A percentile compares a stretch with the other conserved stretches of the same genome.
Evolutionary conservation across 1,140 invertebrate species (phyloP).

Genomic region (Anoplolepis gracilipes): DNA sequence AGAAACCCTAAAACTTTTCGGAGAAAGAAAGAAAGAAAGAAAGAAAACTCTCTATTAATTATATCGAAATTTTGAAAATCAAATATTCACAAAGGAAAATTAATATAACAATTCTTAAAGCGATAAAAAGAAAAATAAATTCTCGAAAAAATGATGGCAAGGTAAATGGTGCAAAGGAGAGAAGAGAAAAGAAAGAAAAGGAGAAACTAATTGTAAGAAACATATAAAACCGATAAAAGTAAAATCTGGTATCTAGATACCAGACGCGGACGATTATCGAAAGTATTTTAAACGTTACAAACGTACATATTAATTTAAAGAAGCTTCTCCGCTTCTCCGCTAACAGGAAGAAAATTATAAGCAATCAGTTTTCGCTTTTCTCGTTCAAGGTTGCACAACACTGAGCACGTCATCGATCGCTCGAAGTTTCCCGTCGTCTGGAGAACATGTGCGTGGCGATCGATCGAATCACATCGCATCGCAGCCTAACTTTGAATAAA

Average conservation of each 20-base stretch:
- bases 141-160: neutral
- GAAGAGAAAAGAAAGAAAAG: neutral
- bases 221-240: neutral
- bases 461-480: constrained; percentile 49
- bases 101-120: constrained; percentile 6
- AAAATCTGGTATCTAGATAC: neutral
- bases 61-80: no score
- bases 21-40: no score
- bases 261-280: neutral
- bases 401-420: constrained; percentile 55
- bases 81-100: neutral
- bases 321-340: neutral
- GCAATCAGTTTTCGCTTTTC: constrained; percentile 32
- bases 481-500: constrained; percentile 5
- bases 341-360: neutral
- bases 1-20: no score
- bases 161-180: neutral
- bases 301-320: neutral
- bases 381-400: constrained; percentile 45
- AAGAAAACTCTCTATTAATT: no score
- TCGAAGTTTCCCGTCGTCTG: constrained; percentile 25
- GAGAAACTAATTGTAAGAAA: no score
- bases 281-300: constrained; percentile 10
- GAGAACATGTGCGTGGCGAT: constrained; percentile 60
- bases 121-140: neutral